phyloP scores from a whole-genome alignment of 2,797 vertebrate species.

The Silurus lanzhouensis region DNA sequence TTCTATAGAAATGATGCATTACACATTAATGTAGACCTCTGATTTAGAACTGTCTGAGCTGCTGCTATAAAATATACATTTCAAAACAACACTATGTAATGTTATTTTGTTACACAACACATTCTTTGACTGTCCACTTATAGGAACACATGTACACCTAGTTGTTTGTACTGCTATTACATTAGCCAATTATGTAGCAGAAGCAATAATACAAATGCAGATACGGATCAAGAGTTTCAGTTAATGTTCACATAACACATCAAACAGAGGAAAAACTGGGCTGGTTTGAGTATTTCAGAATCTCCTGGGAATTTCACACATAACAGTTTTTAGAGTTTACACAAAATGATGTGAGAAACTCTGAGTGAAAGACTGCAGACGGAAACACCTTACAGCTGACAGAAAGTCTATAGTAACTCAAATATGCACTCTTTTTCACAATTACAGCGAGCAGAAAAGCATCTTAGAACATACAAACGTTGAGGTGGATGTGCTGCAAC shows the following conservation, averaged over 20 bases:
- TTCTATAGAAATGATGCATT: background rate
- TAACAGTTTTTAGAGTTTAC: background rate
- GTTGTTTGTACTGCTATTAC: background rate
- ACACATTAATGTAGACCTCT: background rate
- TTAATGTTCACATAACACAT: background rate
- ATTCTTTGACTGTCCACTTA: background rate
- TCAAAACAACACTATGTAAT: background rate
- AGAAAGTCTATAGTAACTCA: background rate
- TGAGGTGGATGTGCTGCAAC: background rate
- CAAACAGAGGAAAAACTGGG: background rate
- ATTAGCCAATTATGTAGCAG: background rate
- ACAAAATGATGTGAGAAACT: background rate
- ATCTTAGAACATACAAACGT: background rate
- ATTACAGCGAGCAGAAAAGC: background rate
- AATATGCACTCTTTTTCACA: background rate
- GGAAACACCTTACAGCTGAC: background rate
- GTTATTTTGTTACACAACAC: background rate
- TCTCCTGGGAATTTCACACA: background rate
- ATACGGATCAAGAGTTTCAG: background rate
- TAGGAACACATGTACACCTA: background rate
- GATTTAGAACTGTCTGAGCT: background rate
- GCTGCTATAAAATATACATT: background rate
- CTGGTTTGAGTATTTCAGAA: background rate
- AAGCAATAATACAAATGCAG: background rate
- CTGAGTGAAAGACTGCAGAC: background rate